Percentiles rank a stretch among this genome's conserved stretches.
Conservation (phyloP, 2,113 vertebrate genomes). For the Lipotes vexillifer region DNA sequence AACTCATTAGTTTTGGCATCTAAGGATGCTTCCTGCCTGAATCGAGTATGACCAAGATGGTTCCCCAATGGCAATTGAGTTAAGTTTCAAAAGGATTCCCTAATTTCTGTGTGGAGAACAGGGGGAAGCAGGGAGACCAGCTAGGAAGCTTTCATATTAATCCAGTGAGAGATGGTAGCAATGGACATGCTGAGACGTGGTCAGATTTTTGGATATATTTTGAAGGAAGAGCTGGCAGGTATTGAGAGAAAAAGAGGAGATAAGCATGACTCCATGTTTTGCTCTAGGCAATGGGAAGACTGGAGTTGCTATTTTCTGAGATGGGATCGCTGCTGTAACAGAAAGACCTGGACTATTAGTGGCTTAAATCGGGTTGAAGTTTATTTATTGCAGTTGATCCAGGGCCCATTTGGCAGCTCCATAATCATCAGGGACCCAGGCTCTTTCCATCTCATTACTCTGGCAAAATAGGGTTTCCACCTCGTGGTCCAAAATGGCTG, state of each 20-base stretch:
- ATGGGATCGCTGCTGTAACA: not conserved
- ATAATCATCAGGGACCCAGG: not conserved
- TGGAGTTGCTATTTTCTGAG: not conserved
- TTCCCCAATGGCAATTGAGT: not conserved
- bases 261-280: not conserved
- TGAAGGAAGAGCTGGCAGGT: not conserved
- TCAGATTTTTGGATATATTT: not conserved
- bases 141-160: not conserved
- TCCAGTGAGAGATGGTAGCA: not conserved
- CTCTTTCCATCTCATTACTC: not conserved
- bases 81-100: not conserved
- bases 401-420: not conserved
- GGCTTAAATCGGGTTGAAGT: not conserved
- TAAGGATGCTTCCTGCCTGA: not conserved
- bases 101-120: not conserved
- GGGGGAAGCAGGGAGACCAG: not conserved
- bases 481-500: not conserved
- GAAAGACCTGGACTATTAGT: not conserved
- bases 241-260: not conserved
- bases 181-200: not conserved
- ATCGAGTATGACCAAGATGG: not conserved
- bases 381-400: not conserved
- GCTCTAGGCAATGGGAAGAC: not conserved
- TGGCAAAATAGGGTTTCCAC: not conserved
- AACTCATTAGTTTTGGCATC: not conserved